These are phyloP conservation scores for Microtus oregoni DNA, from an alignment of 2,113 vertebrate species.

Conservation along the genomic window DNA sequence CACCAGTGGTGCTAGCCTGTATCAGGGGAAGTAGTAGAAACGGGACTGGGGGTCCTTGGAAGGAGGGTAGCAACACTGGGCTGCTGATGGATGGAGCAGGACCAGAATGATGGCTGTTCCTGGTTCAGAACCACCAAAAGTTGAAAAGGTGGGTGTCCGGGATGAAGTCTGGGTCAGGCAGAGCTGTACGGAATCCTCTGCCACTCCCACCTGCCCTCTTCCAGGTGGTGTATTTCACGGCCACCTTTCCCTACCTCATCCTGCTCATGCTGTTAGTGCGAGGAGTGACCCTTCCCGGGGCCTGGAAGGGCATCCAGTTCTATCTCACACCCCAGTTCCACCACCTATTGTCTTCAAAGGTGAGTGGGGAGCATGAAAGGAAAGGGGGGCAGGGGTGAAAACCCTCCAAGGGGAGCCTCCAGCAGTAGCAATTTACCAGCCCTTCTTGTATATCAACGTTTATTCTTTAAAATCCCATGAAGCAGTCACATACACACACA, in stretches of 20 bases:
- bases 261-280: constrained; percentile 90
- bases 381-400: too few species aligned
- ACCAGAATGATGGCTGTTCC: not conserved
- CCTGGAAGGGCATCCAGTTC: constrained; percentile 90
- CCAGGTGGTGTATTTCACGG: constrained; percentile 91
- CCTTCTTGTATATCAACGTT: not conserved
- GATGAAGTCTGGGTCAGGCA: not conserved
- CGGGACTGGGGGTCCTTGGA: not conserved
- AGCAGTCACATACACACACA: not conserved
- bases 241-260: constrained; percentile 91
- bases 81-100: too few species aligned
- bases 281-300: constrained; percentile 89
- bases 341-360: constrained; percentile 90
- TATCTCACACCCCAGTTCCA: constrained; percentile 91
- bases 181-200: not conserved
- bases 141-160: not conserved
- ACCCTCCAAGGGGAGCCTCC: not conserved
- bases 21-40: not conserved
- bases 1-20: not conserved
- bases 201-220: not conserved
- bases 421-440: not conserved
- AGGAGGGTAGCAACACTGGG: not conserved
- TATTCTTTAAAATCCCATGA: not conserved
- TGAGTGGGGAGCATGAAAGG: constrained; percentile 58
- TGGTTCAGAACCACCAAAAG: not conserved